A percentile compares a stretch with the other conserved stretches of the same genome.
These are phyloP conservation scores for Autographa gamma DNA, from an alignment of 2,888 invertebrate species.

Conservation along the genomic window DNA sequence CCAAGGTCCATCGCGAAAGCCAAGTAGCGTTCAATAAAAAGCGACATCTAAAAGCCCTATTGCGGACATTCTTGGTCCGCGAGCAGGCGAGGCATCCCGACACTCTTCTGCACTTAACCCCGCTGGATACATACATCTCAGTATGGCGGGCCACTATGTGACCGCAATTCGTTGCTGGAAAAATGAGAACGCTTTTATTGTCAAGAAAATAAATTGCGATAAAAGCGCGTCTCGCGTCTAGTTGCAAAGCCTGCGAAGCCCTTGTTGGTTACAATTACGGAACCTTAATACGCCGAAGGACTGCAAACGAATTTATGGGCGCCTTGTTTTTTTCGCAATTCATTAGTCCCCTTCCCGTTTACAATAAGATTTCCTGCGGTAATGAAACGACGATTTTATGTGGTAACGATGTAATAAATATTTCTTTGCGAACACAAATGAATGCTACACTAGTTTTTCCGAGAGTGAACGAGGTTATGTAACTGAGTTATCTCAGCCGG, in stretches of 20 bases:
- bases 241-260: conserved; percentile 58
- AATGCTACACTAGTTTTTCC: conserved; percentile 42
- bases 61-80: conserved; percentile 70
- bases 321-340: conserved; percentile 61
- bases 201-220: conserved; percentile 71
- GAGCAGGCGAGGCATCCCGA: conserved; percentile 63
- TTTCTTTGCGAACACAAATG: conserved; percentile 28
- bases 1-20: conserved; percentile 55
- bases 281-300: conserved; percentile 65
- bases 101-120: conserved; percentile 81
- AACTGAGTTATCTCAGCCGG: conserved; percentile 42
- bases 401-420: conserved; percentile 54
- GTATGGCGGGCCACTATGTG: conserved; percentile 68
- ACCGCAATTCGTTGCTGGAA: conserved; percentile 76
- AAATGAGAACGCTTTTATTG: conserved; percentile 76
- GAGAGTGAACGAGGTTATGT: conserved; percentile 36
- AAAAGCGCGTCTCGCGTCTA: conserved; percentile 50
- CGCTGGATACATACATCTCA: conserved; percentile 63
- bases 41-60: conserved; percentile 72
- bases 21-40: conserved; percentile 68
- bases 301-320: conserved; percentile 71
- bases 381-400: conserved; percentile 48
- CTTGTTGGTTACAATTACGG: conserved; percentile 73
- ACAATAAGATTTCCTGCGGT: conserved; percentile 48
- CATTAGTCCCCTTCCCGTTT: conserved; percentile 50